Conservation (phyloP, 2,797 vertebrate species). For the Halcyon chelicuti region DNA sequence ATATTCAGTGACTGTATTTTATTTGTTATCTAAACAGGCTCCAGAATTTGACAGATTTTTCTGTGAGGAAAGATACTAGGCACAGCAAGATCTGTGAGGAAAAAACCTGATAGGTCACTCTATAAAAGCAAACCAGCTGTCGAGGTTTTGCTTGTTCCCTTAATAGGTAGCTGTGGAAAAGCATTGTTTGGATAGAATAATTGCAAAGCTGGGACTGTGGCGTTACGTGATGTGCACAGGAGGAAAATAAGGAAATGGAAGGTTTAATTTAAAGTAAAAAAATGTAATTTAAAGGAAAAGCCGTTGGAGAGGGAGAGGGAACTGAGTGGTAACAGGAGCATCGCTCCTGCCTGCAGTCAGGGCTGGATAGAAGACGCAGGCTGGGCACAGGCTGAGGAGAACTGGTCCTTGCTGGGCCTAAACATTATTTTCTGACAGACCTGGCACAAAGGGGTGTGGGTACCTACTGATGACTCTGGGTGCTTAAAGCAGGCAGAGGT, state of each 20-base stretch:
- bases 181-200: constrained; percentile 25
- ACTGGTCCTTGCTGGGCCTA: not conserved
- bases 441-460: not conserved
- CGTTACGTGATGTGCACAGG: not conserved
- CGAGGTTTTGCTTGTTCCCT: constrained; percentile 43
- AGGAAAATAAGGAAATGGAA: constrained; percentile 13
- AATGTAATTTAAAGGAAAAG: not conserved
- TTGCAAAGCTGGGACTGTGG: not conserved
- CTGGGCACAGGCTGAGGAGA: not conserved
- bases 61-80: not conserved
- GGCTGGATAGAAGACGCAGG: not conserved
- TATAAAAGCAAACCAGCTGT: constrained; percentile 48
- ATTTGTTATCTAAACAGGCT: not conserved
- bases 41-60: not conserved
- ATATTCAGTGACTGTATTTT: not conserved
- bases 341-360: not conserved
- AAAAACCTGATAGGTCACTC: not conserved
- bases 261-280: not conserved
- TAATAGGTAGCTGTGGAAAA: constrained; percentile 22
- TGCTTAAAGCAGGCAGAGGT: not conserved
- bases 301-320: not conserved
- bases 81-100: not conserved
- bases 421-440: not conserved
- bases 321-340: not conserved
- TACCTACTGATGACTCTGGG: too few relatives aligned